Evolutionary conservation across 2,113 vertebrate species (phyloP), one percentile per base, ranked within the genome.

Genomic region (Ophthalmolycus amberensis): DNA sequence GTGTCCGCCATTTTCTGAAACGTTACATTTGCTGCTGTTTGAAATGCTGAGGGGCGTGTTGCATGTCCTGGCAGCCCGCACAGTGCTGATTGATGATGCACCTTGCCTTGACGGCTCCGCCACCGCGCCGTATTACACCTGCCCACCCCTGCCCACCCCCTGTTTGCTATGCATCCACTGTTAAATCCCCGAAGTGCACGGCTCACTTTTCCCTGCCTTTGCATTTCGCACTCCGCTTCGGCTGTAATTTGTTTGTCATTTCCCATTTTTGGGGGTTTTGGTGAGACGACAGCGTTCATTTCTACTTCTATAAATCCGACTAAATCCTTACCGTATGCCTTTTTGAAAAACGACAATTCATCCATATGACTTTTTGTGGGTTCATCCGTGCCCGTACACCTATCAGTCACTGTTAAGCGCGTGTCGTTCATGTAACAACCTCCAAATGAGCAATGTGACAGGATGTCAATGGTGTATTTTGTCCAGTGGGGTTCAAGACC

Each of bases 71-170:
- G 67, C 71, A 74, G 78, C 72, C 87, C 80, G 67, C 59, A 46
- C 69, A 5, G 64, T 11, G 67, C 82, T 85, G 90, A 86, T 83
- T 87, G 87, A 90, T 88, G 85, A 85, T 73, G 32, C 77, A 48
- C 79, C 32, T 1, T 20, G 84, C 60, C 37, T 80, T 78, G 84
- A 77, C 42, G 20, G 73, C 66, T 83, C 40, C 46, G 62, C 48
- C 34, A 52, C 56, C 18, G 12, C 27, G 38, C 70, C 80, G 59
- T 76, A 71, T 87, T 80, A 58, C 66, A 80, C n/a, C n/a, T n/a
- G n/a, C n/a, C n/a, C n/a, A n/a, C n/a, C n/a, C 54, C 67, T 79
- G 42, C 29, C 70, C 18, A 40, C 27, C 72, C 60, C 75, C 50
- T 12, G n/a, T 79, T 82, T 82, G 75, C 77, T 9, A 77, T 59